phyloP scores from a whole-genome alignment of 1,140 invertebrate genomes.

The Monochamus saltuarius region DNA sequence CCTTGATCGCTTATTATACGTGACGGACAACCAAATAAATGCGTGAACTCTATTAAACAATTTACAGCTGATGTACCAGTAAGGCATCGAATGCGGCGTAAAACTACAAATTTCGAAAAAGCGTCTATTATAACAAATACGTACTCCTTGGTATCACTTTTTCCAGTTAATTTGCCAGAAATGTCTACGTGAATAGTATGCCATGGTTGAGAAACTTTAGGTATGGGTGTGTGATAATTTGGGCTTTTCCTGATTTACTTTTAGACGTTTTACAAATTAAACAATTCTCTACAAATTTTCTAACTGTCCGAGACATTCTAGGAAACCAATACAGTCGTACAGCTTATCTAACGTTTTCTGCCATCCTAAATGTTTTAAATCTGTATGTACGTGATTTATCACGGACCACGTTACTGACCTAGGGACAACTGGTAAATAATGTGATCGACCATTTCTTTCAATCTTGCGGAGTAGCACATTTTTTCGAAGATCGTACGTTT shows the following conservation, averaged over 20 bases:
- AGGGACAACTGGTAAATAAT: slow-evolving; percentile 33
- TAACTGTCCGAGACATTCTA: slow-evolving; percentile 38
- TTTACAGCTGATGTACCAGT: neutral
- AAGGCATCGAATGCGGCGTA: no score
- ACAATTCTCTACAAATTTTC: slow-evolving; percentile 41
- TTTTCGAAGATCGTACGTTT: slow-evolving; percentile 11
- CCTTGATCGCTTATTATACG: slow-evolving; percentile 12
- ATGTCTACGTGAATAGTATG: slow-evolving; percentile 21
- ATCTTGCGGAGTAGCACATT: slow-evolving; percentile 8
- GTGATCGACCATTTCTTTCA: slow-evolving; percentile 30
- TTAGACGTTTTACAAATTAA: slow-evolving; percentile 40
- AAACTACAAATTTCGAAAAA: no score
- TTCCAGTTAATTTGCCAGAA: no score
- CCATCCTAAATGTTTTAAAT: slow-evolving; percentile 41
- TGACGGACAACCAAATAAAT: slow-evolving; percentile 6
- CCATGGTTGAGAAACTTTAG: slow-evolving; percentile 13
- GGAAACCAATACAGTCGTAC: slow-evolving; percentile 43
- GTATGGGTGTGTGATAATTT: slow-evolving; percentile 12
- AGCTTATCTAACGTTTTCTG: slow-evolving; percentile 46
- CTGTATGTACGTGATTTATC: slow-evolving; percentile 30
- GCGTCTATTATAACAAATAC: no score
- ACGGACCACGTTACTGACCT: slow-evolving; percentile 34
- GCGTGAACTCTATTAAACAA: slow-evolving; percentile 5
- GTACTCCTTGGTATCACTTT: no score
- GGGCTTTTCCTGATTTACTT: slow-evolving; percentile 4